Evolutionary conservation across 2,888 invertebrate species (phyloP).

Genomic region (Spilarctia lutea): DNA sequence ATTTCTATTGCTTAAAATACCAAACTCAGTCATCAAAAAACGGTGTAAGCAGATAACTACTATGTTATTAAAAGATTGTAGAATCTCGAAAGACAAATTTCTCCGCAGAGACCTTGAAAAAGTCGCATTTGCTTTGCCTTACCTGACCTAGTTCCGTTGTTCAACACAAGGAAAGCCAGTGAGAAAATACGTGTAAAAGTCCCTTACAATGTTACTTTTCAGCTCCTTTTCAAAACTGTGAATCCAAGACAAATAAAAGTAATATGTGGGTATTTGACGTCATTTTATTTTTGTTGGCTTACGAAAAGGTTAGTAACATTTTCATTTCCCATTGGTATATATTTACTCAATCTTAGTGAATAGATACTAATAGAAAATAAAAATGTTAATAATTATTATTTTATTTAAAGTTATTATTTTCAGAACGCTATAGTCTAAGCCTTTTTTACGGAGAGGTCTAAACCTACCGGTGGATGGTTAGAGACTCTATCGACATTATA

Average conservation of each 20-base stretch:
- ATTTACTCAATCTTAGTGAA: not conserved
- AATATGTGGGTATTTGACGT: constrained; percentile 15
- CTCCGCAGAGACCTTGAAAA: constrained; percentile 47
- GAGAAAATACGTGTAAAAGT: constrained; percentile 34
- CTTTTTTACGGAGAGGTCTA: no score
- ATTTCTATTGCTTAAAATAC: not conserved
- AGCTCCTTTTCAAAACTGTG: constrained; percentile 21
- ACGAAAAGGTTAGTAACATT: not conserved
- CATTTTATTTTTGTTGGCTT: not conserved
- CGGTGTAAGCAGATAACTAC: not conserved
- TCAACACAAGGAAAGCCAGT: constrained; percentile 26
- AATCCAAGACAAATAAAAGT: constrained; percentile 27
- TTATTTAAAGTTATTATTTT: no score
- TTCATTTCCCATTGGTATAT: no score
- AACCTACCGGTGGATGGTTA: no score
- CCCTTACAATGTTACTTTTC: constrained; percentile 39
- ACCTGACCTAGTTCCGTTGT: constrained; percentile 49
- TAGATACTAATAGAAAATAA: not conserved
- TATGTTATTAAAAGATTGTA: constrained; percentile 18
- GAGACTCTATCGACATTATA: no score
- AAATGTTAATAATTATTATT: no score
- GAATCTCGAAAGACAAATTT: constrained; percentile 35
- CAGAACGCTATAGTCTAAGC: no score
- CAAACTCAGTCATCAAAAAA: not conserved
- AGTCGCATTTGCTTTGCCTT: constrained; percentile 37